Conservation (phyloP, 2,797 vertebrate genomes). For the Pseudochaenichthys georgianus region DNA sequence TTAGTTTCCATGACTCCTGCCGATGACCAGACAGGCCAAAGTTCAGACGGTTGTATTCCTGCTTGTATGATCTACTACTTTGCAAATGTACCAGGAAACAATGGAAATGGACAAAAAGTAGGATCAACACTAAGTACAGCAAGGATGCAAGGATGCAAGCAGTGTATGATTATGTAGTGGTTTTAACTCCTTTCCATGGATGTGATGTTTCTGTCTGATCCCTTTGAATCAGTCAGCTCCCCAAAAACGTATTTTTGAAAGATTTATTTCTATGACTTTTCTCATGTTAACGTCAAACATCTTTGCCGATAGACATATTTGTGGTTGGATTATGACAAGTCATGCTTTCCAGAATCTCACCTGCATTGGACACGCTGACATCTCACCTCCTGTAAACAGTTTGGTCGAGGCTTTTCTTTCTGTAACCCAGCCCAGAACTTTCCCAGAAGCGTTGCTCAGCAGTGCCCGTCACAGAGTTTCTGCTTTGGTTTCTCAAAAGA, state of each 20-base stretch:
- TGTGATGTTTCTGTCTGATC: constrained; percentile 30
- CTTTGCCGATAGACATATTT: constrained; percentile 6
- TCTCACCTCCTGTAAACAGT: constrained; percentile 32
- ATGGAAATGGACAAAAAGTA: constrained; percentile 1
- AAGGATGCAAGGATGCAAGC: constrained; percentile 2
- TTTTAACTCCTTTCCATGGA: background rate
- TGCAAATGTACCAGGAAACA: constrained; percentile 15
- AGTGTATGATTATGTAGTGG: background rate
- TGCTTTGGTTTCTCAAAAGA: constrained; percentile 64
- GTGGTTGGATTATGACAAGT: constrained; percentile 33
- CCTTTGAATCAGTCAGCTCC: constrained; percentile 1
- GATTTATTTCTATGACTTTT: constrained; percentile 8
- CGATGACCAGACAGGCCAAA: constrained; percentile 14
- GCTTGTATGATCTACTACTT: constrained; percentile 8
- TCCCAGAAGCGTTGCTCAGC: constrained; percentile 70
- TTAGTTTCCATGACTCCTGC: constrained; percentile 3
- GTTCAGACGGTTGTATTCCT: background rate
- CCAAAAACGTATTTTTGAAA: background rate
- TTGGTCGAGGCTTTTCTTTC: constrained; percentile 53
- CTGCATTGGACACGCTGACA: constrained; percentile 21
- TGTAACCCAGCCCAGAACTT: constrained; percentile 53
- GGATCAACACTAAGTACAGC: background rate
- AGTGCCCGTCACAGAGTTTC: constrained; percentile 68
- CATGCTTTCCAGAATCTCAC: constrained; percentile 25
- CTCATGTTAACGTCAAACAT: background rate